Base-by-base conservation (phyloP, 2,888 invertebrate genomes). In the Trisateles emortualis region DNA sequence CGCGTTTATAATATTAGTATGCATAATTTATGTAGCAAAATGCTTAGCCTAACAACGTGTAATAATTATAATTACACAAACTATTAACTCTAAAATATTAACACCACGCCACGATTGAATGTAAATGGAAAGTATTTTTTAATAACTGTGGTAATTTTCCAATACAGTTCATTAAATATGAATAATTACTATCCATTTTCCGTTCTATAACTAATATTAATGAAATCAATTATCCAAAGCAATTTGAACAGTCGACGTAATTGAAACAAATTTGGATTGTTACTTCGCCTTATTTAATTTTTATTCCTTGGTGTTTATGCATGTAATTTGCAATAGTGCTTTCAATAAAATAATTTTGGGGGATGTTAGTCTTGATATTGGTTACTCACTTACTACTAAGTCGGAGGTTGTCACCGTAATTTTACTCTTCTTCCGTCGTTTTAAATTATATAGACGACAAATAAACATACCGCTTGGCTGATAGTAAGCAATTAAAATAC, bases 211-310 rank as follows among this genome's bases (percentile, higher is more conserved):
- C 47, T 47, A 40, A 47, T 39, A 51, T 43, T 22, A 55, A 39
- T 50, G 4, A 56, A 59, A 59, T 49, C 36, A 53, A 56, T 59
- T 68, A 30, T 16, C 40, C 10, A 29, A 30, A 49, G 29, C 35
- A 52, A 48, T 56, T 43, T 43, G 38, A 33, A 40, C 13, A 43
- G 16, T 32, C 24, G 13, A 33, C 8, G 41, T 53, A 48, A 53
- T 42, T 42, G 38, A 43, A 42, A 38, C 11, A 52, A 41, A 46
- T 45, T 32, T 36, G 14, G 19, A 52, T 35, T 40, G 14, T 14
- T n/a, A 16, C 35, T 38, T 50, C 26, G 9, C n/a, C 19, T 36
- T 42, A 29, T 10, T 16, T 33, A 4, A 40, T 24, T 5, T 1
- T 30, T 8, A 32, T 4, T 24, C 2, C 9, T 6, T 26, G 26